Percentiles rank a stretch among this genome's conserved stretches.
These are phyloP conservation scores for Hirudo medicinalis DNA, from an alignment of 1,140 invertebrate genomes.

Conservation along the genomic window DNA sequence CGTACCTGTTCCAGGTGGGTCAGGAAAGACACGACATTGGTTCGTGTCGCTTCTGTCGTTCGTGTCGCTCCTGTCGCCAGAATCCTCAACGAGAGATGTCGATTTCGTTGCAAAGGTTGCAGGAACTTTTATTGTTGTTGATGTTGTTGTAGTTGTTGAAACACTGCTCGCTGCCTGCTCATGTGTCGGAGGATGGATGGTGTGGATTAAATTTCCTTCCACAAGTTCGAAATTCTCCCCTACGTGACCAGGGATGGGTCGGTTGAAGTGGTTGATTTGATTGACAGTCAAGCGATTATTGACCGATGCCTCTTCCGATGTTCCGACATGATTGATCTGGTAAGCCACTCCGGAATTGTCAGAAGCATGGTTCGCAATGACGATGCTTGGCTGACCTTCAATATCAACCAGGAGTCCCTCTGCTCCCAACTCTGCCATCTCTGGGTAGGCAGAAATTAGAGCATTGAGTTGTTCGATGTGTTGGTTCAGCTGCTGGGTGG, in stretches of 20 bases:
- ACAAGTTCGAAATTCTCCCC: no score
- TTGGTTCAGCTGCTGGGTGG: conserved; percentile 36
- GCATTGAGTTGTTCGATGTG: conserved; percentile 30
- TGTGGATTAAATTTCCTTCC: background rate
- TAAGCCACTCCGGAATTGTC: background rate
- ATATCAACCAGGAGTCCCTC: background rate
- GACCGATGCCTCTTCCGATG: background rate
- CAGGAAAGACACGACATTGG: no score
- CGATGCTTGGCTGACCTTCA: background rate
- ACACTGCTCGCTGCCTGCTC: background rate
- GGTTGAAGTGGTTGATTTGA: background rate
- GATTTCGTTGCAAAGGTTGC: background rate
- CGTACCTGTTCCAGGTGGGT: no score
- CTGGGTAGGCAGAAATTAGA: background rate
- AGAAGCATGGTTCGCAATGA: background rate
- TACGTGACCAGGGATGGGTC: no score
- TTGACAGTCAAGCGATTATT: background rate
- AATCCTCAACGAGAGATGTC: background rate
- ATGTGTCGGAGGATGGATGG: background rate
- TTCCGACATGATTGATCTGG: background rate
- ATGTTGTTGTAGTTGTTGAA: background rate
- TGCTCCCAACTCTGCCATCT: background rate
- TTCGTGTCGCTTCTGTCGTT: no score
- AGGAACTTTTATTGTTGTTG: background rate
- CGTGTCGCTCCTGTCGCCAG: no score